Conservation (phyloP, 2,888 invertebrate species). For the Oxystoma pomonae region DNA sequence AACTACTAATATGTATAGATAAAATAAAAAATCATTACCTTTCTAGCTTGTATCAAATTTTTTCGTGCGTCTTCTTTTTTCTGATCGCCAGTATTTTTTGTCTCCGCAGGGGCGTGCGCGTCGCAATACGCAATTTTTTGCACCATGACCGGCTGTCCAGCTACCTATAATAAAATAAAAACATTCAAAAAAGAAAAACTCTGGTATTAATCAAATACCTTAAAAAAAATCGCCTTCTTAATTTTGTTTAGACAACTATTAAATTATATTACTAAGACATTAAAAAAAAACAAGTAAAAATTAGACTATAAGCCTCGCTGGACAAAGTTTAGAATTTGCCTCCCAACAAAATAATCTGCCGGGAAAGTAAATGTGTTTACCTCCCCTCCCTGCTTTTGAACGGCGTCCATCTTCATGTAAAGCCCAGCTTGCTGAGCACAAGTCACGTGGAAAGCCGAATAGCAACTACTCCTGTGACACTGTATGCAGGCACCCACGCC, state of each 20-base stretch:
- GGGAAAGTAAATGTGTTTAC: no score
- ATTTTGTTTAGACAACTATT: no score
- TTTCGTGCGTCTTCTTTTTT: conserved; percentile 66
- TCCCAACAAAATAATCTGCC: no score
- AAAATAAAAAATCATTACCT: conserved; percentile 15
- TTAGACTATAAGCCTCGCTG: no score
- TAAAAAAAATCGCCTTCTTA: no score
- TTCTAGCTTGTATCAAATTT: conserved; percentile 81
- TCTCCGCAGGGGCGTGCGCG: conserved; percentile 78
- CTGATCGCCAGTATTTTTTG: conserved; percentile 35
- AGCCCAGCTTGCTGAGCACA: conserved; percentile 96
- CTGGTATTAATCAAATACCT: no score
- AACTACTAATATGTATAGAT: background rate
- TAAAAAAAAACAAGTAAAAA: no score
- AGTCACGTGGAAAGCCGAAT: conserved; percentile 97
- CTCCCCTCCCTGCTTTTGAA: conserved; percentile 56
- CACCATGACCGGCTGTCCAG: conserved; percentile 71
- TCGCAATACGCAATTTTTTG: conserved; percentile 97
- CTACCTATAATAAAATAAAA: conserved; percentile 36
- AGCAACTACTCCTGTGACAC: conserved; percentile 94
- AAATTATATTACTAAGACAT: no score
- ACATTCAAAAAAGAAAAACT: no score
- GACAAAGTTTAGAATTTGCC: no score
- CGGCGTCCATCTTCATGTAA: conserved; percentile 96
- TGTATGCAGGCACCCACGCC: conserved; percentile 96